Evolutionary conservation across 37 sponge, comb jelly and placozoan species (phyloP).

Genomic region (Corticium candelabrum): DNA sequence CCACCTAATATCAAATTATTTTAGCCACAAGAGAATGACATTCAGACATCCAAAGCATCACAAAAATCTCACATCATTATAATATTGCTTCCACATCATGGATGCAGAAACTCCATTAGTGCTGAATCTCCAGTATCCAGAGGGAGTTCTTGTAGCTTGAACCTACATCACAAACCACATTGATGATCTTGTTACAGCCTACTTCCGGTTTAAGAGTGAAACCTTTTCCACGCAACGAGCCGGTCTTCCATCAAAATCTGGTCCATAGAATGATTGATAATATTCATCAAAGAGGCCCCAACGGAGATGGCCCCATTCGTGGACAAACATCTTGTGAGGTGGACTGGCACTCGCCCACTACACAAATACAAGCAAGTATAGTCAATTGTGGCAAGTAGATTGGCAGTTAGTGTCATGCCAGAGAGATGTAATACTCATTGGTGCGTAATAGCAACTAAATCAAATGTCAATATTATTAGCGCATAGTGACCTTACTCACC

Average conservation of each 20-base stretch:
- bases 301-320: conserved; percentile 18
- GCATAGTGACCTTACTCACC: too few relatives aligned
- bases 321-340: conserved; percentile 10
- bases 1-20: conserved; percentile 6
- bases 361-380: background rate
- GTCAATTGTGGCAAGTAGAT: background rate
- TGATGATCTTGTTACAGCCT: background rate
- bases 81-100: conserved; percentile 1
- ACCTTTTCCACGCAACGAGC: background rate
- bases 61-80: background rate
- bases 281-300: conserved; percentile 19
- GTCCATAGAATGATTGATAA: background rate
- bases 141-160: background rate
- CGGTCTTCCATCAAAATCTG: background rate
- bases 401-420: too few relatives aligned
- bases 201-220: background rate
- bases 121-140: background rate
- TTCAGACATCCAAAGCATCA: too few relatives aligned
- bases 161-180: background rate
- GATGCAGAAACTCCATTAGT: background rate
- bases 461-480: too few relatives aligned
- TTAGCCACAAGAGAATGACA: too few relatives aligned
- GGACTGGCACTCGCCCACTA: background rate
- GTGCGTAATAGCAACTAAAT: too few relatives aligned
- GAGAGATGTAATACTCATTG: too few relatives aligned